Evolutionary conservation across 2,797 vertebrate genomes (phyloP).

Genomic region (Smutsia temminckii): DNA sequence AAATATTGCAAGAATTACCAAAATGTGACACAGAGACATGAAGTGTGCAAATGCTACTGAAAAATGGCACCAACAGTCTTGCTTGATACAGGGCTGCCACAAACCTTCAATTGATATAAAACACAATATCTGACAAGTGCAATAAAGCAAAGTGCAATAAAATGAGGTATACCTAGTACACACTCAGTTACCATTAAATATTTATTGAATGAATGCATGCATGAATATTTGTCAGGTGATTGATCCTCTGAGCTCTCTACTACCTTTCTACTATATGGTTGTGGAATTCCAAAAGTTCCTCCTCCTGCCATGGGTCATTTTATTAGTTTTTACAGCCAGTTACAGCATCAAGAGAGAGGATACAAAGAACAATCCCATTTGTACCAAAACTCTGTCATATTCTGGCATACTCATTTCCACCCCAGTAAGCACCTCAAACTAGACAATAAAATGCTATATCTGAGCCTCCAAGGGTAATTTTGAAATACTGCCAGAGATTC

Average conservation of each 20-base stretch:
- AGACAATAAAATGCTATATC: conserved; percentile 51
- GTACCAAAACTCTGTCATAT: conserved; percentile 32
- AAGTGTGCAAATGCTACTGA: no score
- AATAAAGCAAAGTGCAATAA: no score
- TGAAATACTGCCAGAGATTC: conserved; percentile 4
- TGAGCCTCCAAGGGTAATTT: conserved; percentile 30
- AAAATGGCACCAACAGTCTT: no score
- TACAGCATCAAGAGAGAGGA: background rate
- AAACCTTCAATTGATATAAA: no score
- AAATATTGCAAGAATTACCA: no score
- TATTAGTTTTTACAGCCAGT: background rate
- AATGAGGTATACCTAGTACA: background rate
- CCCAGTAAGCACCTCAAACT: background rate
- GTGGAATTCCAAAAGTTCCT: background rate
- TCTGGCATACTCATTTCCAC: conserved; percentile 39
- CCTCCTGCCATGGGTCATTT: background rate
- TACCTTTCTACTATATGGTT: background rate
- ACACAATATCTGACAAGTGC: no score
- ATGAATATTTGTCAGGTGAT: background rate
- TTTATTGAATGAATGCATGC: background rate
- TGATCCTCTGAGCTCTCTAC: background rate
- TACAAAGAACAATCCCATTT: background rate
- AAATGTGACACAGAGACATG: no score
- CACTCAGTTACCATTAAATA: background rate
- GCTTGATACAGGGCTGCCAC: no score